phyloP scores from a whole-genome alignment of 2,888 invertebrate genomes.

The Drosophila eohydei region DNA sequence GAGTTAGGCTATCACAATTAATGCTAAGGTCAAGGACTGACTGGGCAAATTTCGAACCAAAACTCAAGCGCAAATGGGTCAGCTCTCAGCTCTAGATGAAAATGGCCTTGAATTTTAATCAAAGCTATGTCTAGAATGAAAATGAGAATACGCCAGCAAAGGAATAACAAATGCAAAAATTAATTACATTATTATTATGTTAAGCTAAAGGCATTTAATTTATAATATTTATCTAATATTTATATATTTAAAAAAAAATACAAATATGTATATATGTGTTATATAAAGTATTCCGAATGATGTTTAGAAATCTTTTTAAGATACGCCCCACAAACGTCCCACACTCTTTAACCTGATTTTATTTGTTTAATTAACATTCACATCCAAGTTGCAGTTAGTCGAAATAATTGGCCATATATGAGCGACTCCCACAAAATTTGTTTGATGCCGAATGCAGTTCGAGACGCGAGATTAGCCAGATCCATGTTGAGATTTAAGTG shows the following conservation, averaged over 20 bases:
- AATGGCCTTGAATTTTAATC: slow-evolving; percentile 20
- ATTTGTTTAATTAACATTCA: slow-evolving; percentile 1
- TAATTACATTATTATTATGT: background rate
- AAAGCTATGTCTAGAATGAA: background rate
- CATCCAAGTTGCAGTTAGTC: slow-evolving; percentile 3
- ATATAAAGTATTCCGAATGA: background rate
- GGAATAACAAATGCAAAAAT: background rate
- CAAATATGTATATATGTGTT: background rate
- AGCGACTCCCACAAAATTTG: slow-evolving; percentile 22
- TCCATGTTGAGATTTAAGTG: slow-evolving; percentile 22
- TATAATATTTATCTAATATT: too few relatives aligned
- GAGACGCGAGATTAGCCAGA: slow-evolving; percentile 2
- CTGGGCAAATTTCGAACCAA: slow-evolving; percentile 40
- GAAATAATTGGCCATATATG: slow-evolving; percentile 31
- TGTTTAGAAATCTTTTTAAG: background rate
- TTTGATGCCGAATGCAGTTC: slow-evolving; percentile 36
- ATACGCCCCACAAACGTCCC: background rate
- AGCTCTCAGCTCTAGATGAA: slow-evolving; percentile 37
- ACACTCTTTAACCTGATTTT: background rate
- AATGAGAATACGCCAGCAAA: background rate
- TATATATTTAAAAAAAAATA: too few relatives aligned
- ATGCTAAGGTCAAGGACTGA: slow-evolving; percentile 71
- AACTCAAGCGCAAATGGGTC: slow-evolving; percentile 58
- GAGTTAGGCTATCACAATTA: slow-evolving; percentile 24
- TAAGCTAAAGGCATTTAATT: background rate